These are phyloP conservation scores for Microtus ochrogaster DNA, from an alignment of 2,113 vertebrate species.

Conservation along the genomic window DNA sequence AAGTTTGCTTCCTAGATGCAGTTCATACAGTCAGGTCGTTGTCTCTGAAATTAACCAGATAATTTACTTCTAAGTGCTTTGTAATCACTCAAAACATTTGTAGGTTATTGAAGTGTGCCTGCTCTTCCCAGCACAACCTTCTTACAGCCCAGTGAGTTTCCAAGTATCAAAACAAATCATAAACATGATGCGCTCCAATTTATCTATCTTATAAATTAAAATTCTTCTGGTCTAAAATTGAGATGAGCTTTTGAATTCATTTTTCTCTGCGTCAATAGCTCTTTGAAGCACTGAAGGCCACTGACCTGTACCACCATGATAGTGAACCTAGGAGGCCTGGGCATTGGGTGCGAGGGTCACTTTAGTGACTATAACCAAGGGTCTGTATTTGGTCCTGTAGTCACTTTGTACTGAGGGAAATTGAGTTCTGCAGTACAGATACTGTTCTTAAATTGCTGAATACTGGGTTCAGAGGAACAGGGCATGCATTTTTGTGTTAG, in stretches of 20 bases:
- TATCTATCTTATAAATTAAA: slow-evolving; percentile 10
- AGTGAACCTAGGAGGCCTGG: neutral
- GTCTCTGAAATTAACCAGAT: neutral
- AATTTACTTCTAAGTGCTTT: neutral
- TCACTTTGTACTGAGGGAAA: neutral
- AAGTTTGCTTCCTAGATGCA: slow-evolving; percentile 27
- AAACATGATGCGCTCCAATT: neutral
- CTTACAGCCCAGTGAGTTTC: neutral
- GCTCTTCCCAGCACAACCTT: neutral
- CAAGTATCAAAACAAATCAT: neutral
- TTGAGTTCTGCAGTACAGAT: neutral
- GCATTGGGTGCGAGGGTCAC: neutral
- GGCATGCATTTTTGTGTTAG: neutral
- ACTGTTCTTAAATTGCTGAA: neutral
- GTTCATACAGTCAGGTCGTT: neutral
- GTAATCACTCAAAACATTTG: neutral
- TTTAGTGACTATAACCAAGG: neutral
- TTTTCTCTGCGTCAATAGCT: slow-evolving; percentile 14
- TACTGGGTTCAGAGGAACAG: neutral
- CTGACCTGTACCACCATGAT: neutral
- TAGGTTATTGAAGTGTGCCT: neutral
- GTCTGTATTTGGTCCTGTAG: neutral
- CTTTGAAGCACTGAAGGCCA: neutral
- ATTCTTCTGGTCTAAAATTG: neutral
- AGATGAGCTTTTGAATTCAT: neutral